Evolutionary conservation across 2,797 vertebrate genomes (phyloP), one percentile per base, ranked within the genome.

Genomic region (Spinus olivaceus): DNA sequence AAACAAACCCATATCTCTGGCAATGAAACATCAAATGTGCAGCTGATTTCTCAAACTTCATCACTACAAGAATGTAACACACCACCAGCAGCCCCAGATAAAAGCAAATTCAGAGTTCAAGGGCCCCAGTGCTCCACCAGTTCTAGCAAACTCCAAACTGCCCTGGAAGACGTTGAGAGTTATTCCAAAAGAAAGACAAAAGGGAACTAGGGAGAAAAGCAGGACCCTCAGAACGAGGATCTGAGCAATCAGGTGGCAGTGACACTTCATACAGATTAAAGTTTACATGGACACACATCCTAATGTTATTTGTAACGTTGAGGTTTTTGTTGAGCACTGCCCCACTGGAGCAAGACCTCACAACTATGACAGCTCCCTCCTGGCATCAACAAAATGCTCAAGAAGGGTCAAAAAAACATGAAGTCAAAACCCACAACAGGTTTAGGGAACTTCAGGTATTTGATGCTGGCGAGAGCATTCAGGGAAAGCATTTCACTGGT

Each of bases 301-400:
- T 51, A 65, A 47, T 0, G 0, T 57, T 46, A 53, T 0, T 2
- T 42, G 9, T 22, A 20, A 79, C 0, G 0, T 0, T n/a, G 51
- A 82, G 67, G 25, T 85, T 35, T 51, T 39, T 2, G 0, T 11
- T 35, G 30, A 86, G 66, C 15, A 23, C 27, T 71, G 66, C 8
- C 35, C 13, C 59, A 39, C 10, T 61, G 25, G 9, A 77, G 20
- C 10, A 20, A 54, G n/a, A 51, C 28, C 33, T 66, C 49, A 21
- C 1, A 4, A 33, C n/a, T 39, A 3, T 1, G 17, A n/a, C 32
- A 28, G 51, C 3, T 78, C 33, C 57, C 13, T 35, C 15, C 25
- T 1, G 1, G 30, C 9, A n/a, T 6, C 64, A 50, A 71, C 24
- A 67, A 73, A 72, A 64, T 5, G 2, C 54, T 82, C 25, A 33